Evolutionary conservation across 2,888 invertebrate species (phyloP), one percentile per base, ranked within the genome.

Genomic region (Smittia aterrima): DNA sequence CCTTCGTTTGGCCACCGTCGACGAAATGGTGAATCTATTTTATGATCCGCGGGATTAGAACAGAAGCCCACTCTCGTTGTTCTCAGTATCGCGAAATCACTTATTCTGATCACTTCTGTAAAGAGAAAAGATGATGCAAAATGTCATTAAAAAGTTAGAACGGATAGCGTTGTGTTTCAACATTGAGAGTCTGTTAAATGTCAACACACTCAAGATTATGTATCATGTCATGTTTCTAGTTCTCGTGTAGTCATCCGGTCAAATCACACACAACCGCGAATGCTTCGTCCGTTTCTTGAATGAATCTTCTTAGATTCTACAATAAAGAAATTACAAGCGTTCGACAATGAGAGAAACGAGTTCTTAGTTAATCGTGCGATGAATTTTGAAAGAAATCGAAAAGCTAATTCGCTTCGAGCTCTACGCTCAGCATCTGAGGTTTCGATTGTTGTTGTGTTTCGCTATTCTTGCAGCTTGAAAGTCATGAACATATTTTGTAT

Each of bases 1-100:
- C 72, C 83, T 83, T 81, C 83, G 83, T 82, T 83, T 83, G 80
- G 83, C 82, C 83, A 83, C 83, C 82, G 83, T 83, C 81, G 83
- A 83, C 83, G 83, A 83, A 83, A 83, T 83, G 83, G 83, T 83
- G 83, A 82, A 62, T 62, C 72, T 72, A 72, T 72, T 72, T 72
- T 62, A 72, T 72, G 32, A 72, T 62, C 72, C 72, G 72, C 62
- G 58, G 72, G 38, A 20, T 16, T 72, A 71, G 40, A 72, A 72
- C 54, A 62, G 62, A 62, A 62, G 27, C 58, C 72, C 72, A 71
- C 40, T n/a, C n/a, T 72, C 25, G 32, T 24, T 54, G 22, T 22
- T 7, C 3, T 47, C 3, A 3, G n/a, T n/a, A n/a, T 22, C 58
- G 20, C 2, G 64, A 27, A 4, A 64, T 47, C 47, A 16, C 47